These are phyloP conservation scores for Babylonia areolata DNA, from an alignment of 1,140 invertebrate genomes.

Conservation along the genomic window DNA sequence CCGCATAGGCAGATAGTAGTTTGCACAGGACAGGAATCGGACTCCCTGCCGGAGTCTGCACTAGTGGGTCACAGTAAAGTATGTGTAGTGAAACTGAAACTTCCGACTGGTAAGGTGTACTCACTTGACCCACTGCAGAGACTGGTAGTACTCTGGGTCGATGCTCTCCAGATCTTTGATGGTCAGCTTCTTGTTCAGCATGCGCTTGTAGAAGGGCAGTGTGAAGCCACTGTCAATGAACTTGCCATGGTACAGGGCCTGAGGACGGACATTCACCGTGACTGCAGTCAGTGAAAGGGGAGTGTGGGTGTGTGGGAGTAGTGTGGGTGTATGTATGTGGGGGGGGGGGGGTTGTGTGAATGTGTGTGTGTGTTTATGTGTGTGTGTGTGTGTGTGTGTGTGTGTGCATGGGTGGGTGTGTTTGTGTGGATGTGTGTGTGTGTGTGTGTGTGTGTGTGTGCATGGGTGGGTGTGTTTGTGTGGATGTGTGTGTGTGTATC, in stretches of 20 bases:
- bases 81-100: no score
- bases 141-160: constrained; percentile 99
- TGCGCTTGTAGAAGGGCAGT: constrained; percentile 99
- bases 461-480: neutral
- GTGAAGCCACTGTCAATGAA: constrained; percentile 99
- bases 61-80: no score
- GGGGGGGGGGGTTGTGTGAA: neutral
- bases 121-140: constrained; percentile 85
- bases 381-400: neutral
- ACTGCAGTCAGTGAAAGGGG: neutral
- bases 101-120: no score
- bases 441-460: neutral
- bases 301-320: neutral
- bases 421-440: neutral
- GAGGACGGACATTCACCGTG: constrained; percentile 41
- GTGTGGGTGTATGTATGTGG: neutral
- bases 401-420: neutral
- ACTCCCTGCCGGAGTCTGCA: no score
- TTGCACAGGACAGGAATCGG: no score
- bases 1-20: no score
- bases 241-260: constrained; percentile 97
- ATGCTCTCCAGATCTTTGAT: constrained; percentile 99
- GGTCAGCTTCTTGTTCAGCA: constrained; percentile 98
- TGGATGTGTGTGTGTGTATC: neutral
- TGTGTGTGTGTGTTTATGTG: neutral